Evolutionary conservation across 1,140 invertebrate genomes (phyloP), one percentile per base, ranked within the genome.

Genomic region (Diuraphis noxia): DNA sequence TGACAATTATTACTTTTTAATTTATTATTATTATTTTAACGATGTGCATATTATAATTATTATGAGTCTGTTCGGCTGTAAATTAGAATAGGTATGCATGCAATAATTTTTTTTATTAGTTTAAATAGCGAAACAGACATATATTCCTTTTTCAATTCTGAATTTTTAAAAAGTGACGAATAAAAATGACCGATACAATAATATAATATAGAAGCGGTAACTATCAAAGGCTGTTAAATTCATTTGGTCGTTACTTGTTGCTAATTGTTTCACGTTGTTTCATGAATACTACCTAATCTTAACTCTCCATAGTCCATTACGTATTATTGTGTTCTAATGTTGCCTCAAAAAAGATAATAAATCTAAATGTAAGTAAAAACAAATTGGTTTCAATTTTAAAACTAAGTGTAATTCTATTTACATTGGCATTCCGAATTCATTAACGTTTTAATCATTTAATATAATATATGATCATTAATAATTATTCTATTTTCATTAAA

Each of bases 371-470:
- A 10, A 2, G 41, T 23, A 21, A 25, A 23, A 23, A 43, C n/a
- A 84, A 84, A 84, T 85, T 85, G 41, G 84, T 85, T 85, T 85
- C 21, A 85, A 46, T 46, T 85, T 85, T 85, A 4, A 85, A 85
- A 85, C 49, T 49, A 36, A n/a, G n/a, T 49, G 25, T 49, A 30
- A 21, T 85, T n/a, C 10, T 85, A 49, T 23, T 43, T 13, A 13
- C 1, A 25, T 82, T 38, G 38, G 38, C 10, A 40, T 40, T 40
- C 23, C 9, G 4, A 82, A 30, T 82, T 40, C 79, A 40, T 36
- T 5, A 36, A 79, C 79, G 13, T 82, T 1, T 79, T 82, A 82
- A 82, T 41, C n/a, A 40, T 17, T 17, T n/a, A 19, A n/a, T n/a
- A n/a, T 17, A 72, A 72, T 72, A n/a, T n/a, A n/a, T n/a, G n/a